Percentiles rank a stretch among this genome's conserved stretches.
phyloP scores from a whole-genome alignment of 2,797 vertebrate species.

The Cirrhinus molitorella region DNA sequence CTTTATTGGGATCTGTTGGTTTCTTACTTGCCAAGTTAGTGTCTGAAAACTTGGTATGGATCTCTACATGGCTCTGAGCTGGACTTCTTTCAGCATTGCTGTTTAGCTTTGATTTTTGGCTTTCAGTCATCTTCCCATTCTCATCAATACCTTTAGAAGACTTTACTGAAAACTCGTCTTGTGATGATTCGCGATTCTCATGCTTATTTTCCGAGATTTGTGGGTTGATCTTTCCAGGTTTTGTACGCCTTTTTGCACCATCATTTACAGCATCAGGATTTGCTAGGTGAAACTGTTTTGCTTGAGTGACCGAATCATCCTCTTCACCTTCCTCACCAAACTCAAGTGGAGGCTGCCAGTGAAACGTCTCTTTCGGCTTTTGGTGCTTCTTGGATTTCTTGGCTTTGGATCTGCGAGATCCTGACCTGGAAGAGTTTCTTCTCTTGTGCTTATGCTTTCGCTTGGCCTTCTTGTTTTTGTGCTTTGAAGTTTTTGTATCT shows the following conservation, averaged over 20 bases:
- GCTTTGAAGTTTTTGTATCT: constrained; percentile 61
- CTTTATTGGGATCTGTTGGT: constrained; percentile 81
- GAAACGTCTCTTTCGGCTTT: constrained; percentile 91
- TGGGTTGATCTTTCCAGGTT: constrained; percentile 62
- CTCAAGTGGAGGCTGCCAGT: constrained; percentile 97
- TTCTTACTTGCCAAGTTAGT: constrained; percentile 52
- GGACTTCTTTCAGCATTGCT: constrained; percentile 56
- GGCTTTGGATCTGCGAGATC: constrained; percentile 78
- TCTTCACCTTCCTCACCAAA: constrained; percentile 95
- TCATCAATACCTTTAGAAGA: constrained; percentile 59
- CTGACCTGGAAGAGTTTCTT: constrained; percentile 74
- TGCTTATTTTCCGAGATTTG: constrained; percentile 66
- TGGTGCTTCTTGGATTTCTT: constrained; percentile 90
- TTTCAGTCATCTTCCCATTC: constrained; percentile 56
- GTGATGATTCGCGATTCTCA: constrained; percentile 61
- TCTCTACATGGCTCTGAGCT: constrained; percentile 66
- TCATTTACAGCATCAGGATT: constrained; percentile 34
- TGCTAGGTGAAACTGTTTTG: constrained; percentile 58
- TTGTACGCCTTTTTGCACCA: constrained; percentile 63
- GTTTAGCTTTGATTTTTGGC: constrained; percentile 56
- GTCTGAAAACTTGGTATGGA: constrained; percentile 59
- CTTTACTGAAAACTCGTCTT: constrained; percentile 56
- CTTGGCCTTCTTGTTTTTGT: constrained; percentile 83
- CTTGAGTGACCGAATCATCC: constrained; percentile 72
- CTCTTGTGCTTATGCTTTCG: constrained; percentile 85